Base-by-base conservation (phyloP, 2,797 vertebrate genomes). In the Miichthys miiuy region DNA sequence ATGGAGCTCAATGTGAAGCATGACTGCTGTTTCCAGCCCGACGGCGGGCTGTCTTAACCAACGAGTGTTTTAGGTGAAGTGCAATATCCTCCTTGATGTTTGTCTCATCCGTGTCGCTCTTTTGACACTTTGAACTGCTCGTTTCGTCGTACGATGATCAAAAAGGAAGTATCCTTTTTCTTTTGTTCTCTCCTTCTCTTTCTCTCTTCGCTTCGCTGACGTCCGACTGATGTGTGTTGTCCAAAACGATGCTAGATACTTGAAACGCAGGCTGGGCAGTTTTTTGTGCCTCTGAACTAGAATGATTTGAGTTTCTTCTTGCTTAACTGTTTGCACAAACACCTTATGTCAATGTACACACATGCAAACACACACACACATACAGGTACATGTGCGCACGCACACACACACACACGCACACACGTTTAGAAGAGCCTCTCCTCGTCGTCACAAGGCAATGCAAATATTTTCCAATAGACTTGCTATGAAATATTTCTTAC, bases 401-500 rank as follows among this genome's bases (percentile, higher is more conserved):
- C 25, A 55, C 38, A 52, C 47, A 75, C 51, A 74, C 12, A 76
- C 68, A 75, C 38, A 83, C n/a, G 25, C 52, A 77, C 42, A 73
- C 47, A 51, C 21, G 86, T 90, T 89, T 92, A 93, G 84, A 91
- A 87, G 79, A 90, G 79, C 83, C 91, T 92, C 80, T 94, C 83
- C 83, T 87, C 89, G 90, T 88, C 89, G 90, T 93, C 90, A 89
- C 93, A 93, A 72, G 89, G 88, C 92, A 95, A 94, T 94, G 94
- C 94, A 93, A 91, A 92, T 87, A 87, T 92, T 94, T 94, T 93
- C 91, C 86, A 90, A 88, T 88, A 93, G 91, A 95, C 78, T 91
- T 94, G 93, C 91, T 91, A 93, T 94, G 90, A 93, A 92, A 92
- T 90, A 91, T 94, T 92, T 94, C 91, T 91, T 90, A 92, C 91